These are phyloP conservation scores for Aplidium turbinatum DNA, from an alignment of 23 tunicate genomes.

Conservation along the genomic window DNA sequence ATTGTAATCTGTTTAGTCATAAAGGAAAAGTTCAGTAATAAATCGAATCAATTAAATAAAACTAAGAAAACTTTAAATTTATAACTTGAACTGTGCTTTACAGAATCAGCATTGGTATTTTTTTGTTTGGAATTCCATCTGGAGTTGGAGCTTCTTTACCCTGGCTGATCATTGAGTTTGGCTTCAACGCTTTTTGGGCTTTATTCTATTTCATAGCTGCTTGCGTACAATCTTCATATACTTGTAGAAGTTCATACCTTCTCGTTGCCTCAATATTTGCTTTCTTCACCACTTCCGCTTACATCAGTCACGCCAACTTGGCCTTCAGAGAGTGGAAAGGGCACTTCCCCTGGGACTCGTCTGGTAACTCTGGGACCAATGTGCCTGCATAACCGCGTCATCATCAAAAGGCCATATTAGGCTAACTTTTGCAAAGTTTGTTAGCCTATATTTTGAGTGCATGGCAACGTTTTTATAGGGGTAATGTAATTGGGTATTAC, in stretches of 20 bases:
- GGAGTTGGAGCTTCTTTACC: constrained; percentile 41
- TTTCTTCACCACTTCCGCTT: constrained; percentile 35
- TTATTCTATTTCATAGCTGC: constrained; percentile 80
- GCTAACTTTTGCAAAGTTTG: too few species aligned
- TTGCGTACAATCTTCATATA: constrained; percentile 50
- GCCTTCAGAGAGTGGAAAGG: constrained; percentile 56
- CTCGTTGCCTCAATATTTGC: constrained; percentile 54
- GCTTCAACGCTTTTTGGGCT: constrained; percentile 61
- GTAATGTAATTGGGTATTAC: too few species aligned
- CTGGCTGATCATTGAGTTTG: constrained; percentile 64
- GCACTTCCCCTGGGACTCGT: constrained; percentile 2
- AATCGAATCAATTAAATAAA: too few species aligned
- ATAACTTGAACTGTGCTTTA: too few species aligned
- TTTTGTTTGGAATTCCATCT: constrained; percentile 26
- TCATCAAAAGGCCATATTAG: too few species aligned
- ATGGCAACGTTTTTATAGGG: too few species aligned
- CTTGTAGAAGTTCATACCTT: not conserved
- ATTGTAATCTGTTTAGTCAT: too few species aligned
- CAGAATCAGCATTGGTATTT: too few species aligned
- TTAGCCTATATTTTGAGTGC: too few species aligned
- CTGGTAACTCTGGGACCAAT: not conserved
- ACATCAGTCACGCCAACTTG: constrained; percentile 47
- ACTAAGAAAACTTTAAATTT: too few species aligned
- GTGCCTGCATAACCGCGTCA: too few species aligned
- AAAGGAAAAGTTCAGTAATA: too few species aligned